These are phyloP conservation scores for Bellardia pandia DNA, from an alignment of 2,888 invertebrate genomes.

Conservation along the genomic window DNA sequence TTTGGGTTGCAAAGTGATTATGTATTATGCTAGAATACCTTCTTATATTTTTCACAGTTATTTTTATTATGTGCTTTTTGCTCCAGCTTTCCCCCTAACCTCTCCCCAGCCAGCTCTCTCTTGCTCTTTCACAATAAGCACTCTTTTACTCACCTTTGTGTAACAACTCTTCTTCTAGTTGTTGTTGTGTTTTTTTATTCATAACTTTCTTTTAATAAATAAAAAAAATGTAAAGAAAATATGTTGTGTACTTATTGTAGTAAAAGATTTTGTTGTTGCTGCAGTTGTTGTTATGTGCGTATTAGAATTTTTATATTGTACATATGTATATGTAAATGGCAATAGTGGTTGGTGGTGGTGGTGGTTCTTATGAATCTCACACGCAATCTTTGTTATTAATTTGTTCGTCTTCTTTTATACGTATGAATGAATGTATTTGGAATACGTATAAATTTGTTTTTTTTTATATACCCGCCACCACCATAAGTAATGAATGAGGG, in stretches of 20 bases:
- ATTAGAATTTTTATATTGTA: not conserved
- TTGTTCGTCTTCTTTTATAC: not conserved
- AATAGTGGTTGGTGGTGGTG: slow-evolving; percentile 11
- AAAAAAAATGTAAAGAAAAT: not conserved
- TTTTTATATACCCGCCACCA: not conserved
- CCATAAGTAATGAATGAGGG: too few species aligned
- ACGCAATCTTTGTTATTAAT: slow-evolving; percentile 39
- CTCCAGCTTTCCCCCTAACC: not conserved
- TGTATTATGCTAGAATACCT: slow-evolving; percentile 41
- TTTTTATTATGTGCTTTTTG: not conserved
- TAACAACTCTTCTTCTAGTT: slow-evolving; percentile 5
- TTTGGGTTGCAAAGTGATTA: slow-evolving; percentile 14
- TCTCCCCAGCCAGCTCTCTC: not conserved
- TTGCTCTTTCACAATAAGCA: not conserved
- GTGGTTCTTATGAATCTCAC: slow-evolving; percentile 45
- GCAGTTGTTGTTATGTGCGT: not conserved
- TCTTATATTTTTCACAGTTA: slow-evolving; percentile 22
- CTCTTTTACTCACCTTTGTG: slow-evolving; percentile 19
- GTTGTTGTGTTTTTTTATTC: slow-evolving; percentile 2
- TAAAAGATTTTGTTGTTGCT: not conserved
- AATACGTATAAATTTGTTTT: slow-evolving; percentile 15
- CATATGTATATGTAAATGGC: too few species aligned
- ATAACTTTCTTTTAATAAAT: slow-evolving; percentile 17
- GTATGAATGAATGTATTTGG: not conserved
- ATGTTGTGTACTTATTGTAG: not conserved